Percentiles rank a stretch among this genome's conserved stretches.
Evolutionary conservation across 1,140 invertebrate species (phyloP).

Genomic region (Ptiloglossa arizonensis): DNA sequence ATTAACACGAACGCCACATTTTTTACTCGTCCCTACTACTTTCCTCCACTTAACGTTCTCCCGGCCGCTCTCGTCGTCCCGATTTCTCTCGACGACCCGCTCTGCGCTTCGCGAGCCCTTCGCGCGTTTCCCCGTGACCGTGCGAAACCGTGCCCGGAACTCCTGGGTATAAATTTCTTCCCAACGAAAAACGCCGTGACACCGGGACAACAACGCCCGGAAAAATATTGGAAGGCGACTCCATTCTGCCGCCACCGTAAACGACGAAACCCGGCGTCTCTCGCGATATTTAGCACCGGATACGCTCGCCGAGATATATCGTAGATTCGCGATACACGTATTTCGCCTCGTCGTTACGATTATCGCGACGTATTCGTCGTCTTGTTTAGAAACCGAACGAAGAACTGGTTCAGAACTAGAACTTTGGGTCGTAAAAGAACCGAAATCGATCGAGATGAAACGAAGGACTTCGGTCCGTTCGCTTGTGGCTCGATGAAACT

Average conservation of each 20-base stretch:
- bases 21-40: conserved; percentile 43
- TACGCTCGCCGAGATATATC: neutral
- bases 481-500: too few species aligned
- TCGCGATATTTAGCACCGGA: conserved; percentile 22
- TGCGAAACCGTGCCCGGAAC: conserved; percentile 12
- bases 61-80: neutral
- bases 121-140: neutral
- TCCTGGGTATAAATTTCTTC: conserved; percentile 36
- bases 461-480: too few species aligned
- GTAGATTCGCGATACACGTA: conserved; percentile 23
- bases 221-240: conserved; percentile 41
- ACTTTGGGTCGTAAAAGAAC: too few species aligned
- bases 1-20: conserved; percentile 62
- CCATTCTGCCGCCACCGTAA: conserved; percentile 19
- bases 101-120: neutral
- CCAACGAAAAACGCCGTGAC: neutral
- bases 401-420: too few species aligned
- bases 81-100: conserved; percentile 15
- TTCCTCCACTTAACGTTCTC: conserved; percentile 21
- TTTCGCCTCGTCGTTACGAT: neutral
- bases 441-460: too few species aligned
- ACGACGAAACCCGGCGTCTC: conserved; percentile 4
- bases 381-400: too few species aligned
- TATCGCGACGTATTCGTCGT: conserved; percentile 12
- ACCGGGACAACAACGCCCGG: neutral